These are phyloP conservation scores for Myioborus melanocephalus DNA, from an alignment of 2,797 vertebrate genomes.

Conservation along the genomic window DNA sequence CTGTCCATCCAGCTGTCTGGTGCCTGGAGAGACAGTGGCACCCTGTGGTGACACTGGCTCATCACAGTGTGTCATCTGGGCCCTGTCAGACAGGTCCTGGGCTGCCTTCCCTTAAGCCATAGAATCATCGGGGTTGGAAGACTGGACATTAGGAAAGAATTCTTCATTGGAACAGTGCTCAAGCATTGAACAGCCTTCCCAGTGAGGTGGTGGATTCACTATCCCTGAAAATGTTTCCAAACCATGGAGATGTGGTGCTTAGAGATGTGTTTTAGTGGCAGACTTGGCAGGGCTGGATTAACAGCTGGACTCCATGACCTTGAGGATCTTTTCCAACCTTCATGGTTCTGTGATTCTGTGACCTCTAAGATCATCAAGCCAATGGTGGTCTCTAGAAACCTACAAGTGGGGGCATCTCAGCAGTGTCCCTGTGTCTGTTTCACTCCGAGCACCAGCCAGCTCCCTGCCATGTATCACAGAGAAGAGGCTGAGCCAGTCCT, in stretches of 20 bases:
- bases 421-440: background rate
- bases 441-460: background rate
- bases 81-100: background rate
- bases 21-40: background rate
- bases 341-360: background rate
- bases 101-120: background rate
- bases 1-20: background rate
- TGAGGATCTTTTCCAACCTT: background rate
- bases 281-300: background rate
- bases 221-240: background rate
- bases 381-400: background rate
- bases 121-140: background rate
- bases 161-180: background rate
- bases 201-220: background rate
- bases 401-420: background rate
- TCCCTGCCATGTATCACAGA: background rate
- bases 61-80: background rate
- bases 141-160: background rate
- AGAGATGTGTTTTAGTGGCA: too few species aligned
- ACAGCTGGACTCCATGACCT: rapidly evolving
- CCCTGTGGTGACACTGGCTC: background rate
- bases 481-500: background rate
- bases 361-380: background rate
- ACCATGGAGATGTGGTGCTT: background rate
- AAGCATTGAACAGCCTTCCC: background rate